phyloP scores from a whole-genome alignment of 2,797 vertebrate species.

The Arctocebus calabarensis region DNA sequence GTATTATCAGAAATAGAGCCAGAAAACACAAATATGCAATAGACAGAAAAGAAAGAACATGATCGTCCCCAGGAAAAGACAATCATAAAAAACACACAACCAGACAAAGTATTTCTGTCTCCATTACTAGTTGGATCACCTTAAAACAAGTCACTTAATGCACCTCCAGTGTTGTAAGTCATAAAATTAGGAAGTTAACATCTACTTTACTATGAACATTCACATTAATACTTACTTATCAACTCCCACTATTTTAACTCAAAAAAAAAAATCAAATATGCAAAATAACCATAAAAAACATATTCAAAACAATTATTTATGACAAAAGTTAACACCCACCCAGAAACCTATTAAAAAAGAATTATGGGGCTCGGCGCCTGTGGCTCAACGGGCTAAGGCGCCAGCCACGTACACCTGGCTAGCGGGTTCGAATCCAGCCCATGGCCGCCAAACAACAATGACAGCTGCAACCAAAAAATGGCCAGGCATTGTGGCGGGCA shows the following conservation, averaged over 20 bases:
- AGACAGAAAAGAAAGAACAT: not conserved
- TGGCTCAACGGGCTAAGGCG: too few species aligned
- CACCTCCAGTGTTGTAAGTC: not conserved
- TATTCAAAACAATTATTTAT: constrained; percentile 14
- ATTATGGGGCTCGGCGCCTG: not conserved
- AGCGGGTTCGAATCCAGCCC: too few species aligned
- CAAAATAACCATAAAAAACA: not conserved
- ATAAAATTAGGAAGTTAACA: constrained; percentile 9
- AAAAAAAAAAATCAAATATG: not conserved
- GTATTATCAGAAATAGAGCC: not conserved
- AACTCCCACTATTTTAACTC: not conserved
- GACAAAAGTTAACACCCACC: not conserved
- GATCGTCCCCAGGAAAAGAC: not conserved
- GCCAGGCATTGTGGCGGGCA: too few species aligned
- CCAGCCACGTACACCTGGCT: too few species aligned
- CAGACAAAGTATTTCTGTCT: not conserved
- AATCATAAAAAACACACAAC: not conserved
- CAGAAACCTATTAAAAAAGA: not conserved
- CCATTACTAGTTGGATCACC: not conserved
- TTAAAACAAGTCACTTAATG: not conserved
- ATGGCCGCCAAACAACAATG: too few species aligned
- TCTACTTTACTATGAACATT: not conserved
- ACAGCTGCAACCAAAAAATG: too few species aligned
- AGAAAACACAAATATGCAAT: not conserved
- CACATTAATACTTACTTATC: not conserved